Evolutionary conservation across 1,140 invertebrate genomes (phyloP).

Genomic region (Hyles vespertilio): DNA sequence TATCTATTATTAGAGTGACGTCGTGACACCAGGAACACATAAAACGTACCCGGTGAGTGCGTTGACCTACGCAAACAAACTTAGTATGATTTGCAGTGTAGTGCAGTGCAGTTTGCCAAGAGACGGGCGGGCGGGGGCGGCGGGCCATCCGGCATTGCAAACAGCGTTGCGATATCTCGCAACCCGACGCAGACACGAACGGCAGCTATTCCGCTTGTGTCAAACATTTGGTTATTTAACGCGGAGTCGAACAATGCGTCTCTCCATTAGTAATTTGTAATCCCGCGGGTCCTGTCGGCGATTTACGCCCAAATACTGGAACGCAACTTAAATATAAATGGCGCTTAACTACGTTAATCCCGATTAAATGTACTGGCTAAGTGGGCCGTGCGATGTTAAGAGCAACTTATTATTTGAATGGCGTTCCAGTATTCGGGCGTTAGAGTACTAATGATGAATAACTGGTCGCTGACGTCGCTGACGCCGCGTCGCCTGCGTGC

Average conservation of each 20-base stretch:
- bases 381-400: no score
- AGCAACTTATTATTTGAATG: no score
- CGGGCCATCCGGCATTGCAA: constrained; percentile 51
- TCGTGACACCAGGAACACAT: constrained; percentile 72
- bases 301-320: no score
- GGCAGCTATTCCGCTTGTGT: constrained; percentile 35
- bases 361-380: no score
- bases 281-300: constrained; percentile 33
- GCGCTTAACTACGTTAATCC: no score
- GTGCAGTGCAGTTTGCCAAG: constrained; percentile 70
- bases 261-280: constrained; percentile 35
- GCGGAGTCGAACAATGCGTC: constrained; percentile 17
- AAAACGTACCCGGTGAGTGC: constrained; percentile 62
- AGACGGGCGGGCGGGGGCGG: constrained; percentile 45
- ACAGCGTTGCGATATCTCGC: constrained; percentile 45
- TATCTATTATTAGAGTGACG: constrained; percentile 73
- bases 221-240: constrained; percentile 26
- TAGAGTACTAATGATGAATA: constrained; percentile 43
- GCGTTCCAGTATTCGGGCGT: no score
- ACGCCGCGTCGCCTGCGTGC: constrained; percentile 35
- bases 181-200: constrained; percentile 31
- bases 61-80: constrained; percentile 71
- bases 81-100: constrained; percentile 68
- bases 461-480: constrained; percentile 16
- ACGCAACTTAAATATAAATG: no score